Evolutionary conservation across 2,113 vertebrate species (phyloP).

Genomic region (Macaca fascicularis): DNA sequence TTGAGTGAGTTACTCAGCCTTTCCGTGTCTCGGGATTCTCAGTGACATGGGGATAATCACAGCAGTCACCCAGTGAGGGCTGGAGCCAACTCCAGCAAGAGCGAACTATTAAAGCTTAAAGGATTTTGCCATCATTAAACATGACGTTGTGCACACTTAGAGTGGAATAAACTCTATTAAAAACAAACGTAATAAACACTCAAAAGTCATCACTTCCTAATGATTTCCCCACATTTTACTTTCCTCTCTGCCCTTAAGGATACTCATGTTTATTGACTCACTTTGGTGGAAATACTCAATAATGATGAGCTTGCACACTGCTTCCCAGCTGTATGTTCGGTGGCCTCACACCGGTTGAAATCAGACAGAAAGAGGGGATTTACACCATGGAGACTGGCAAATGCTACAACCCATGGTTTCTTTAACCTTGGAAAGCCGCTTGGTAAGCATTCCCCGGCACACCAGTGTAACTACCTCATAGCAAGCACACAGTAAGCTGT

Average conservation of each 20-base stretch:
- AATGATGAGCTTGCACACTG: fast-evolving
- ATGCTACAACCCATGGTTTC: background rate
- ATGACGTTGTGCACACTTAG: background rate
- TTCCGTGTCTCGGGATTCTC: background rate
- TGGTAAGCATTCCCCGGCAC: too few relatives aligned
- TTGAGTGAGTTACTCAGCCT: too few relatives aligned
- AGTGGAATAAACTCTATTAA: background rate
- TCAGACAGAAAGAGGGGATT: background rate
- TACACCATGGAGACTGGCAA: background rate
- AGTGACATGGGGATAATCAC: background rate
- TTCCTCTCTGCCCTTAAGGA: background rate
- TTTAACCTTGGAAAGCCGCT: background rate
- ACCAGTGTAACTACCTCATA: fast-evolving
- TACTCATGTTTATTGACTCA: fast-evolving
- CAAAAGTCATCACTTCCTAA: background rate
- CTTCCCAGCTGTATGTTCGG: background rate
- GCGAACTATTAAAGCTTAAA: background rate
- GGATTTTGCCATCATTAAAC: background rate
- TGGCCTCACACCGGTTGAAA: background rate
- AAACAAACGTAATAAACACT: background rate
- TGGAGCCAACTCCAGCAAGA: background rate
- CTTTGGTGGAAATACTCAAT: fast-evolving
- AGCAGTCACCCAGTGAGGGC: too few relatives aligned
- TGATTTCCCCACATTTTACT: background rate
- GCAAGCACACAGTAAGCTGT: fast-evolving